These are phyloP conservation scores for Paramormyrops kingsleyae DNA, from an alignment of 2,113 vertebrate species.

Conservation along the genomic window DNA sequence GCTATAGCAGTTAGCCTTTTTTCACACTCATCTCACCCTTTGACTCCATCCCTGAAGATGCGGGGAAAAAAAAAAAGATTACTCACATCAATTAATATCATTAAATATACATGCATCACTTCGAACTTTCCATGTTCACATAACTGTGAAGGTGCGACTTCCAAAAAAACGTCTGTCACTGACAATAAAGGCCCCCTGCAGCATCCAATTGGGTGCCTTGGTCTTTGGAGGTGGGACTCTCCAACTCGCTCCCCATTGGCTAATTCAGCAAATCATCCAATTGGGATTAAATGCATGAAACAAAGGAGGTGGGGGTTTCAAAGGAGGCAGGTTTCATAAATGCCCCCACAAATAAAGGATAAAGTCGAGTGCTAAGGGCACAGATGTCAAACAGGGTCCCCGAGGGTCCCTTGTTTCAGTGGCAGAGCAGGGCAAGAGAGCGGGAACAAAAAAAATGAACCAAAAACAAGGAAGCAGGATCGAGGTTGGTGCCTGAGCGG, in stretches of 20 bases:
- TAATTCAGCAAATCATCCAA: conserved; percentile 1
- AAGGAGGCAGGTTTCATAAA: conserved; percentile 13
- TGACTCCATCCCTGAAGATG: background rate
- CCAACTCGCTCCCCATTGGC: background rate
- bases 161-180: background rate
- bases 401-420: background rate
- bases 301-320: background rate
- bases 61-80: background rate
- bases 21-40: background rate
- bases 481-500: background rate
- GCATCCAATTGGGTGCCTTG: background rate
- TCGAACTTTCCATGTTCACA: background rate
- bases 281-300: conserved; percentile 8
- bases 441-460: background rate
- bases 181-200: background rate
- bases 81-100: background rate
- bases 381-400: background rate
- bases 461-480: background rate
- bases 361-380: background rate
- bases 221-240: background rate
- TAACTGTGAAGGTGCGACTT: background rate
- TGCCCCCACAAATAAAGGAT: background rate
- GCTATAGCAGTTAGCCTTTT: background rate
- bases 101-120: background rate
- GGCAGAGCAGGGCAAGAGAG: background rate